These are phyloP conservation scores for Anarhynchus alexandrinus DNA, from an alignment of 2,113 vertebrate genomes.

Conservation along the genomic window DNA sequence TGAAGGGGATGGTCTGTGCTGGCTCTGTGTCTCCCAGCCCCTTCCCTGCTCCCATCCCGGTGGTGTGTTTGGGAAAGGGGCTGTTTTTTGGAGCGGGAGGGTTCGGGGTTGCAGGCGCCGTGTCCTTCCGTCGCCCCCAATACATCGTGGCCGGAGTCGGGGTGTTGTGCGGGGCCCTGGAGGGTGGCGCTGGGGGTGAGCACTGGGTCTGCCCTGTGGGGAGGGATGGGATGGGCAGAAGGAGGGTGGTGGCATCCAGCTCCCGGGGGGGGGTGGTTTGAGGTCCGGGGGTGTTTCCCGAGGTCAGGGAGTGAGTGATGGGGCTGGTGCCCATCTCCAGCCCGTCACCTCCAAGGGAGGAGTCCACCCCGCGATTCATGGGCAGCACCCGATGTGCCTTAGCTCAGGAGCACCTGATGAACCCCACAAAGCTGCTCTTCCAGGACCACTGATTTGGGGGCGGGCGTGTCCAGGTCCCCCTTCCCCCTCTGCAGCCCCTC, in stretches of 20 bases:
- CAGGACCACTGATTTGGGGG: not conserved
- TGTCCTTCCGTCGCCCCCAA: rapidly evolving
- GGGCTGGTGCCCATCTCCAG: not conserved
- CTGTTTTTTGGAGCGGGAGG: not conserved
- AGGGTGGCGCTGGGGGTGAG: not conserved
- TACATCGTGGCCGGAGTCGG: rapidly evolving
- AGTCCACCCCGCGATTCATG: rapidly evolving
- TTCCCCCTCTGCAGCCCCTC: not conserved
- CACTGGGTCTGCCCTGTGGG: not conserved
- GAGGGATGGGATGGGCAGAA: rapidly evolving
- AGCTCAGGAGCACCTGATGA: rapidly evolving
- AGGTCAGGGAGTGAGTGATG: not conserved
- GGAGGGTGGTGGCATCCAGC: not conserved
- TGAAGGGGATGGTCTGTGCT: not conserved
- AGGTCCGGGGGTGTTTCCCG: not conserved
- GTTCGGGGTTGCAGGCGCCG: not conserved
- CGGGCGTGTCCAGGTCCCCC: too few relatives aligned
- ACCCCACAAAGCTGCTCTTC: not conserved
- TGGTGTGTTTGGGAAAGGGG: not conserved
- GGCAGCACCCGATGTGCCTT: not conserved
- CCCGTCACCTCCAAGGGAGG: too few relatives aligned
- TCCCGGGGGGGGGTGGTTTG: rapidly evolving
- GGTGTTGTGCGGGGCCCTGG: too few relatives aligned
- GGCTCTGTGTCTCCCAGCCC: not conserved
- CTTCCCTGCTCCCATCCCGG: not conserved